Evolutionary conservation across 2,797 vertebrate species (phyloP).

Genomic region (Typhlichthys subterraneus): DNA sequence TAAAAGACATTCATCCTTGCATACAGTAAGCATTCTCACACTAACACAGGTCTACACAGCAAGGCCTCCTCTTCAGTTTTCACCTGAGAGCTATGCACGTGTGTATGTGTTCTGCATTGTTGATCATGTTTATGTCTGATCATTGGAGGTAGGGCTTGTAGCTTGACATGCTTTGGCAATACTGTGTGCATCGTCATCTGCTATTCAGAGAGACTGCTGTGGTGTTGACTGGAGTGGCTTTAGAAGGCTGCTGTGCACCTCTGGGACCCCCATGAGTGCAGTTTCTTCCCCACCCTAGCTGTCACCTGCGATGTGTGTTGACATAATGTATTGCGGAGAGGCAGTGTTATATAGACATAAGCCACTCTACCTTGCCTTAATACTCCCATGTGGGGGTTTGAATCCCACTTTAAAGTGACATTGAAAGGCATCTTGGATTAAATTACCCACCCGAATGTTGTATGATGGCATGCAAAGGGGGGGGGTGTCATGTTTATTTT

Average conservation of each 20-base stretch:
- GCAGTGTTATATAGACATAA: too few species aligned
- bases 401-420: background rate
- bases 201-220: background rate
- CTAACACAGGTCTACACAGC: background rate
- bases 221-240: background rate
- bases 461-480: background rate
- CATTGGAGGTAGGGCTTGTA: background rate
- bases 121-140: constrained; percentile 15
- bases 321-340: background rate
- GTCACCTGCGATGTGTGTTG: background rate
- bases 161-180: background rate
- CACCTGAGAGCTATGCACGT: constrained; percentile 6
- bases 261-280: background rate
- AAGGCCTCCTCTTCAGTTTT: constrained; percentile 26
- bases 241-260: background rate
- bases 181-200: background rate
- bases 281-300: background rate
- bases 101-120: background rate
- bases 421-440: background rate
- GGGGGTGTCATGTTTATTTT: background rate
- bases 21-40: too few species aligned
- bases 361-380: background rate
- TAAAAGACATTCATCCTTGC: too few species aligned
- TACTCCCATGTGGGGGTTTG: too few species aligned
- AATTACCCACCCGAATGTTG: background rate